Conservation (phyloP, 2,113 vertebrate genomes). For the Paradoxurus hermaphroditus region DNA sequence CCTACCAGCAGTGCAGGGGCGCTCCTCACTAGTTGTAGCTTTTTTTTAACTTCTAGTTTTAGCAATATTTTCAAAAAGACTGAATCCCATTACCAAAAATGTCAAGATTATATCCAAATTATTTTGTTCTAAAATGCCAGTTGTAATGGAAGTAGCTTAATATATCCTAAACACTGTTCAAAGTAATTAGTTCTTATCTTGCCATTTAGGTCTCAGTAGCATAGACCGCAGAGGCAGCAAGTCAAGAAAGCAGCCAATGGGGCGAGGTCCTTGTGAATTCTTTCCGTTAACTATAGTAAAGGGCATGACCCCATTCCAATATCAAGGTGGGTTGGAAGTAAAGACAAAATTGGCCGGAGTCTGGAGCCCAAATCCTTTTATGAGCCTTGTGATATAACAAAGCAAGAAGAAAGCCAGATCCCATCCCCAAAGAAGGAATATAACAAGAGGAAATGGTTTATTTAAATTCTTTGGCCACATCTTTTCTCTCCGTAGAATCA, state of each 20-base stretch:
- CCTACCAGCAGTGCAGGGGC: background rate
- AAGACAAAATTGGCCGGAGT: background rate
- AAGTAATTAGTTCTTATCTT: background rate
- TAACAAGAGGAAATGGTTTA: conserved; percentile 32
- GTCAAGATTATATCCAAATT: background rate
- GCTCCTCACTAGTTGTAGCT: background rate
- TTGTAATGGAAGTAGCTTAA: background rate
- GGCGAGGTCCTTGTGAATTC: background rate
- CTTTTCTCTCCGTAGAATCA: conserved; percentile 33
- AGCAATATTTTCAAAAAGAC: background rate
- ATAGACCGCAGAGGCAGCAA: background rate
- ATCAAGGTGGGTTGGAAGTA: background rate
- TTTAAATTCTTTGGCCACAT: conserved; percentile 22
- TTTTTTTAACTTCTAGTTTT: conserved; percentile 16
- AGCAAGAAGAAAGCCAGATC: background rate
- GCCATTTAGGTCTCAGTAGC: background rate
- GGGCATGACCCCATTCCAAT: background rate
- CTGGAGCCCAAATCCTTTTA: background rate
- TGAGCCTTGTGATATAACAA: background rate
- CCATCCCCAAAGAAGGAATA: background rate
- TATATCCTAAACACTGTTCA: background rate
- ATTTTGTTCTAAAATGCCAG: background rate
- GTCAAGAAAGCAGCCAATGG: background rate
- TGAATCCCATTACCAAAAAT: background rate
- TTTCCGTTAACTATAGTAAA: background rate